Base-by-base conservation (phyloP, 2,113 vertebrate species). In the Galbula dea region DNA sequence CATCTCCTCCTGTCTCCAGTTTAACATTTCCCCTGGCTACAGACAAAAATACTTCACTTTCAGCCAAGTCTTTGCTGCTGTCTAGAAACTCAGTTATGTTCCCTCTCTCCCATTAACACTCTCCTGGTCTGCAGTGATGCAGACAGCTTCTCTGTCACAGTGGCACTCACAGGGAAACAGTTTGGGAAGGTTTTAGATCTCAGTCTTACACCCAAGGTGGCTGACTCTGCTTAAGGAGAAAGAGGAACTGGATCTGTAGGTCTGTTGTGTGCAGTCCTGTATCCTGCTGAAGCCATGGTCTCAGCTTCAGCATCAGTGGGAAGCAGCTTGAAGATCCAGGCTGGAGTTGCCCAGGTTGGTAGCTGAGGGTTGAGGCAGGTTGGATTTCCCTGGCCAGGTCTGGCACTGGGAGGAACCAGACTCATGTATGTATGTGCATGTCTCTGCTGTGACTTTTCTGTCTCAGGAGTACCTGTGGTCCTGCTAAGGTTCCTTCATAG, bases 31-130 rank as follows among this genome's bases (percentile, higher is more conserved):
- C 83, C 32, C 79, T 54, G 90, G 88, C 94, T 90, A 65, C 49
- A 73, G 83, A 88, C 88, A 85, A 91, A 94, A 91, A 86, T 80
- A 73, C 51, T 86, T 49, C 3, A 39, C 79, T 91, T 63, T 89
- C 78, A 61, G 75, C 77, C 43, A 45, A 3, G 30, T 37, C 81
- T 32, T n/a, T 45, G 68, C 1, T 18, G 15, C 51, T 29, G 78
- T 68, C 82, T 66, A 7, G 66, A 34, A 76, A 21, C 36, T 45
- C 66, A 63, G 48, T 19, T 39, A 4, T 9, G 29, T 63, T 58
- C 11, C 34, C 5, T 57, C 65, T 59, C 74, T 12, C 32, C 0
- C 2, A 0, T 61, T 46, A 36, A 22, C 39, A 11, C 37, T 23
- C 2, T 34, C 18, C 65, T 37, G 37, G 7, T 67, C 76, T 29